Evolutionary conservation across 2,113 vertebrate species (phyloP), one percentile per base, ranked within the genome.

Genomic region (Syngnathus floridae): DNA sequence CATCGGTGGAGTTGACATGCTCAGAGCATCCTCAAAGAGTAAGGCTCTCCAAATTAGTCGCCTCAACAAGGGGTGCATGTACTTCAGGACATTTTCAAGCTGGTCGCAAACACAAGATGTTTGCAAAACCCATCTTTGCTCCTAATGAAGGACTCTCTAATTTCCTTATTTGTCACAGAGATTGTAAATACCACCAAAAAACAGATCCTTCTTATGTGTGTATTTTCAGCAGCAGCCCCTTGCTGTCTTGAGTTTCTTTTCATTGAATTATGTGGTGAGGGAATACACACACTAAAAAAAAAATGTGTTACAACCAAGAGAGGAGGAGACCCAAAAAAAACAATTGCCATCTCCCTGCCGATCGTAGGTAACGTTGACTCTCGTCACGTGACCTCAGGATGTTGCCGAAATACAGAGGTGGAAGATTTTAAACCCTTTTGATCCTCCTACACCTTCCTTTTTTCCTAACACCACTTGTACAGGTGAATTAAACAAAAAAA

Each of bases 151-250:
- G 76, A 80, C 71, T 80, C 67, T 64, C 64, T 74, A 65, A 75
- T 90, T 85, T 90, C 65, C 74, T 79, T 84, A 88, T 90, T 88
- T 88, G 83, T 90, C 90, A 90, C 89, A 88, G 91, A 90, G 90
- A 91, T 90, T 92, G 91, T 92, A 92, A 87, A 92, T 92, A 92
- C 89, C 90, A 91, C 90, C 78, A 61, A 13, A 41, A 43, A 89
- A 77, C 62, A 69, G 78, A 86, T 76, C 72, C 79, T 72, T 79
- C 72, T 79, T 70, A 74, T 81, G 79, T 89, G 88, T 88, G 85
- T 88, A 84, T 86, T 85, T 84, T 31, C 26, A 88, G 80, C 84
- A 77, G 80, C 74, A 79, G 72, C 83, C 77, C 81, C 84, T 86
- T 79, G 79, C 78, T 80, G 84, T 86, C 74, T 78, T 83, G 85